Evolutionary conservation across 1,140 invertebrate genomes (phyloP), one percentile per base, ranked within the genome.

Genomic region (Drosophila repletoides): DNA sequence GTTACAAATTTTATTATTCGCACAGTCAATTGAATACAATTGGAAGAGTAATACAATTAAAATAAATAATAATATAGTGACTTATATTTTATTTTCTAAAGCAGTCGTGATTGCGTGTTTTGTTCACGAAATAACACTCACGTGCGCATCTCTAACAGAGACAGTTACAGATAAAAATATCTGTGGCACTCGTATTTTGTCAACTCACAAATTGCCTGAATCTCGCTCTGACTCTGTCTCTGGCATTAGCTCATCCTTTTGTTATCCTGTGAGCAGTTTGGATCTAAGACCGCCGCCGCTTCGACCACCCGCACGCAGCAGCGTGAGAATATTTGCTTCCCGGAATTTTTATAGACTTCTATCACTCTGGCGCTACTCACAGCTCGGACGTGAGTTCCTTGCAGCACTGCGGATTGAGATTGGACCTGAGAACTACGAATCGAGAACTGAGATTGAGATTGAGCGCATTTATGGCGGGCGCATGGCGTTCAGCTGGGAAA

Each of bases 201-300:
- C 77, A 88, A 88, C 84, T 88, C 84, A 88, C 83, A 88, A 88
- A 88, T 88, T 88, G 69, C 61, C 67, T 51, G n/a, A n/a, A n/a
- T n/a, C n/a, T n/a, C n/a, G n/a, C n/a, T n/a, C n/a, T n/a, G n/a
- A n/a, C n/a, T n/a, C n/a, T n/a, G n/a, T n/a, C n/a, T n/a, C n/a
- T n/a, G 40, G 52, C 65, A 51, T 40, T 59, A 59, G 34, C 63
- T 51, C 48, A 64, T 73, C 74, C 75, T 33, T 72, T 79, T 84
- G 58, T 66, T 63, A 43, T 48, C 26, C 29, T 31, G 72, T 71
- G 38, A 51, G 77, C 70, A n/a, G n/a, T 71, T 84, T 83, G 70
- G 55, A 55, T 84, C 63, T 71, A 10, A 71, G 60, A 46, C 46
- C 24, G 41, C 51, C 45, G 58, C 51, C 29, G 38, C 19, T 29